phyloP scores from a whole-genome alignment of 2,888 invertebrate genomes.

The Dynastes tityus region DNA sequence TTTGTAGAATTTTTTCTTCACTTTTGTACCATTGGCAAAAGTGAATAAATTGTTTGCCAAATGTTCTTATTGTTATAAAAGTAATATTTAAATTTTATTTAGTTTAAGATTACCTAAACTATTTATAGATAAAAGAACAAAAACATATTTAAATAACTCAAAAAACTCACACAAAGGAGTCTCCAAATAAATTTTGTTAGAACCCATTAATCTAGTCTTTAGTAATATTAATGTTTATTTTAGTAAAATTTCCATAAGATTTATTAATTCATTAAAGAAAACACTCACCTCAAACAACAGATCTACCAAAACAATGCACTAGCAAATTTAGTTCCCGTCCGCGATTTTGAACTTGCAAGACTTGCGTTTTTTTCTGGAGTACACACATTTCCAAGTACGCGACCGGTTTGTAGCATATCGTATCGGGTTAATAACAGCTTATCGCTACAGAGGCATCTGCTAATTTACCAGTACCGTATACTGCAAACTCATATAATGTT shows the following conservation, averaged over 20 bases:
- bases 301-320: not conserved
- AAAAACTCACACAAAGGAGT: too few species aligned
- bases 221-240: too few species aligned
- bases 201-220: too few species aligned
- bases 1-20: too few species aligned
- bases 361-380: constrained; percentile 18
- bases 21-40: too few species aligned
- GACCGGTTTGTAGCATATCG: constrained; percentile 34
- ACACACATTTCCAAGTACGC: constrained; percentile 9
- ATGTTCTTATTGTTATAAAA: too few species aligned
- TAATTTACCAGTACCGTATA: constrained; percentile 19
- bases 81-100: too few species aligned
- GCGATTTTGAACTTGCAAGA: constrained; percentile 22
- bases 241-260: not conserved
- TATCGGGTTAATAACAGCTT: constrained; percentile 41
- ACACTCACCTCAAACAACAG: not conserved
- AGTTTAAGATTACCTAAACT: too few species aligned
- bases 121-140: too few species aligned
- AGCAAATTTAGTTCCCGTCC: constrained; percentile 4
- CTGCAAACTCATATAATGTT: not conserved
- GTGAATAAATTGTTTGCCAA: too few species aligned
- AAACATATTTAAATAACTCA: too few species aligned
- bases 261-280: not conserved
- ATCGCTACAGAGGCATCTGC: constrained; percentile 35
- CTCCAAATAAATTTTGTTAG: too few species aligned